A percentile compares a stretch with the other conserved stretches of the same genome.
These are phyloP conservation scores for Cheumatopsyche charites DNA, from an alignment of 1,140 invertebrate genomes.

Conservation along the genomic window DNA sequence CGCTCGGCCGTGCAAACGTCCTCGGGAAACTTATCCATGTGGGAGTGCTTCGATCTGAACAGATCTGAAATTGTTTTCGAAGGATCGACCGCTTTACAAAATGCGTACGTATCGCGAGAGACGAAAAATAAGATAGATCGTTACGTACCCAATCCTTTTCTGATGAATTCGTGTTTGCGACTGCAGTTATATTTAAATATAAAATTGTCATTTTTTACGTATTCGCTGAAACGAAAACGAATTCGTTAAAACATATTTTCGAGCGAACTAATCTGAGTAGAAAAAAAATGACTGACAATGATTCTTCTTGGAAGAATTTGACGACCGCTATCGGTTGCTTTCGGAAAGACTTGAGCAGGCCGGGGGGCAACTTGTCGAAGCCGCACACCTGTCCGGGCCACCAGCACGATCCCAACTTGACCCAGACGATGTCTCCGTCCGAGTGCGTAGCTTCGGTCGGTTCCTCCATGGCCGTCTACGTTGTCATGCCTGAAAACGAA, in stretches of 20 bases:
- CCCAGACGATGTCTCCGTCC: constrained; percentile 81
- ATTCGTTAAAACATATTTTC: constrained; percentile 24
- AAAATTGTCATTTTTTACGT: constrained; percentile 71
- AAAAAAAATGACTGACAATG: constrained; percentile 63
- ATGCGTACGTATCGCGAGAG: no score
- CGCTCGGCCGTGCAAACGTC: constrained; percentile 74
- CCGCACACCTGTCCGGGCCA: constrained; percentile 80
- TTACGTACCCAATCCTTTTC: constrained; percentile 77
- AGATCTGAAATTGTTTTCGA: constrained; percentile 58
- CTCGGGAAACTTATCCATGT: constrained; percentile 76
- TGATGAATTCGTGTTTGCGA: constrained; percentile 79
- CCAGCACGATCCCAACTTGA: constrained; percentile 76
- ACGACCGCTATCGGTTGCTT: constrained; percentile 77
- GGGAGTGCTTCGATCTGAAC: constrained; percentile 65
- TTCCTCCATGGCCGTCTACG: constrained; percentile 58
- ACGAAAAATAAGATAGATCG: no score
- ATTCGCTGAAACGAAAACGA: constrained; percentile 69
- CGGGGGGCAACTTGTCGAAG: constrained; percentile 65
- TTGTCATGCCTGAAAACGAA: constrained; percentile 44
- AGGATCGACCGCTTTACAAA: no score
- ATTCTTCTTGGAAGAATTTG: constrained; percentile 82
- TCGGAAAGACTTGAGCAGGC: constrained; percentile 67
- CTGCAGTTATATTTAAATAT: constrained; percentile 79
- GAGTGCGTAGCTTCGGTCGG: constrained; percentile 68
- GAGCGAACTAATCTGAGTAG: neutral